Conservation (phyloP, 2,113 vertebrate genomes). For the Acrocephalus kingi region DNA sequence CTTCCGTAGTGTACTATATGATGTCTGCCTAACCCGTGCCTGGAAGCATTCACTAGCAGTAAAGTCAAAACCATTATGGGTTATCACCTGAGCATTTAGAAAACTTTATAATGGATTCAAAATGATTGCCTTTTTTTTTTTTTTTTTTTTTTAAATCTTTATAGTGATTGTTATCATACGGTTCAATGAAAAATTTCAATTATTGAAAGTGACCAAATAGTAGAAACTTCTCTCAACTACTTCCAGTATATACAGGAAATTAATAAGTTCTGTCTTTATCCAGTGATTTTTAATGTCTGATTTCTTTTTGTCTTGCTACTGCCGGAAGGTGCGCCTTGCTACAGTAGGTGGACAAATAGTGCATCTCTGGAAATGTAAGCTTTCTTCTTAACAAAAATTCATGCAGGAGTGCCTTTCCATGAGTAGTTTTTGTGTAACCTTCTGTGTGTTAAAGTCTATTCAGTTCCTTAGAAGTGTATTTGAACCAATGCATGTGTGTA, state of each 20-base stretch:
- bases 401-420: neutral
- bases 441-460: neutral
- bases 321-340: neutral
- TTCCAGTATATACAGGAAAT: neutral
- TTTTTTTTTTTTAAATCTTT: neutral
- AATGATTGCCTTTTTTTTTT: rapidly evolving
- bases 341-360: constrained; percentile 42
- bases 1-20: neutral
- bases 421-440: neutral
- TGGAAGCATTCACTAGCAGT: neutral
- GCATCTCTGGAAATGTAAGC: constrained; percentile 27
- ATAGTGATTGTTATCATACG: neutral
- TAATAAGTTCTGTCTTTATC: neutral
- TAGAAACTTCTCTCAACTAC: neutral
- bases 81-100: neutral
- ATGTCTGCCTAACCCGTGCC: neutral
- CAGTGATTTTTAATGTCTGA: constrained; percentile 12
- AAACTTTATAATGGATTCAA: neutral
- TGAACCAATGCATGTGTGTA: neutral
- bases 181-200: neutral
- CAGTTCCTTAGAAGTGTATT: neutral
- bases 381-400: neutral
- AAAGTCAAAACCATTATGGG: neutral
- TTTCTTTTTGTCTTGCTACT: constrained; percentile 42
- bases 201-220: neutral